These are phyloP conservation scores for Cheilosia pagana DNA, from an alignment of 2,888 invertebrate species.

Conservation along the genomic window DNA sequence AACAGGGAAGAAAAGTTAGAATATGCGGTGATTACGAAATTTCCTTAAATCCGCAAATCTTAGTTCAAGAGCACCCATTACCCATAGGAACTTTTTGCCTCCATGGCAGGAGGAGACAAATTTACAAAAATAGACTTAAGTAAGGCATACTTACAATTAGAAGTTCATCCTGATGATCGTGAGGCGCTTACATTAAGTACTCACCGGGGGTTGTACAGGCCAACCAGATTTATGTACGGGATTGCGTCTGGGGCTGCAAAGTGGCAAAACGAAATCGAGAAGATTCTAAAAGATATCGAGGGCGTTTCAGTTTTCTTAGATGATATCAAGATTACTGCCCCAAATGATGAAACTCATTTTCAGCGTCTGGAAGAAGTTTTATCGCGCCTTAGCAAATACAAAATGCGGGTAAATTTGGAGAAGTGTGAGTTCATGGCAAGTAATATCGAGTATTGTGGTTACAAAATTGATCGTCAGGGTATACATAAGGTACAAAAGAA, in stretches of 20 bases:
- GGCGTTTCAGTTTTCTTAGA: constrained; percentile 76
- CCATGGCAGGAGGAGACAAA: constrained; percentile 71
- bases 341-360: constrained; percentile 74
- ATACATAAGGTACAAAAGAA: too few relatives aligned
- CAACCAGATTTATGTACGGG: constrained; percentile 78
- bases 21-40: constrained; percentile 70
- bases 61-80: constrained; percentile 76
- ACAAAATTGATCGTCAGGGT: too few relatives aligned
- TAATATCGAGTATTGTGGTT: constrained; percentile 74
- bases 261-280: constrained; percentile 78
- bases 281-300: constrained; percentile 73
- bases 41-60: constrained; percentile 72
- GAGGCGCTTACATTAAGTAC: constrained; percentile 78
- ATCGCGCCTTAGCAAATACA: constrained; percentile 69
- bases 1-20: constrained; percentile 66
- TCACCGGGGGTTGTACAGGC: constrained; percentile 78
- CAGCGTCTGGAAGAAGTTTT: constrained; percentile 74
- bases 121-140: constrained; percentile 77
- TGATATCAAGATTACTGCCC: constrained; percentile 76
- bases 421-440: constrained; percentile 75
- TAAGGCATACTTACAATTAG: constrained; percentile 79
- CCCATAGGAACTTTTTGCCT: constrained; percentile 76
- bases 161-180: constrained; percentile 77
- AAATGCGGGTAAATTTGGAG: constrained; percentile 37
- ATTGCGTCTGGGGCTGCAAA: constrained; percentile 78